phyloP scores from a whole-genome alignment of 2,797 vertebrate genomes.

The Rhinatrema bivittatum region DNA sequence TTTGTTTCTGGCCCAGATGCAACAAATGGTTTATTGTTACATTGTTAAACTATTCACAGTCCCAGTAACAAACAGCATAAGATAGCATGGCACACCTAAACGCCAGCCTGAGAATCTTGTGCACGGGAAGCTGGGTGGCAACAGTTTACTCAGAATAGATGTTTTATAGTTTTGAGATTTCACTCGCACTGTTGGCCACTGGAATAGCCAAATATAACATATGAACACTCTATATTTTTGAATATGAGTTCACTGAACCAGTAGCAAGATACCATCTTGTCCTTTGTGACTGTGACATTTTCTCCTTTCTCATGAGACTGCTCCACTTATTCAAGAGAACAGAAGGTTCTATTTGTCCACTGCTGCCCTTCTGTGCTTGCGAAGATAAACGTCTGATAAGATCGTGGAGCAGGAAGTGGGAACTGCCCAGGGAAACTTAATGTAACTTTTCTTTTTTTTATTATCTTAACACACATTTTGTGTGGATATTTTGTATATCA shows the following conservation, averaged over 20 bases:
- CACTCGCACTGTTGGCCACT: conserved; percentile 25
- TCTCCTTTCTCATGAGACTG: conserved; percentile 45
- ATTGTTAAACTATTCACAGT: too few species aligned
- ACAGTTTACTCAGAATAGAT: neutral
- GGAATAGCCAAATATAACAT: conserved; percentile 48
- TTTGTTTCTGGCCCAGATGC: too few species aligned
- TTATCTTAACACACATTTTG: neutral
- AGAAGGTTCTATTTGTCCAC: conserved; percentile 22
- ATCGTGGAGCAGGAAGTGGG: conserved; percentile 34
- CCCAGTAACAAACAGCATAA: too few species aligned
- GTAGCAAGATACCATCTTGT: conserved; percentile 55
- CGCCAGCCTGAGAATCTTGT: too few species aligned
- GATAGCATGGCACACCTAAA: too few species aligned
- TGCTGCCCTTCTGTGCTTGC: conserved; percentile 30
- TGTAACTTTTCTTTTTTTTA: conserved; percentile 15
- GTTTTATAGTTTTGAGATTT: conserved; percentile 33
- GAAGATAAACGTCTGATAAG: conserved; percentile 53
- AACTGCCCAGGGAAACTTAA: conserved; percentile 34
- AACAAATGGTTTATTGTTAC: too few species aligned
- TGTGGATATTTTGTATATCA: too few species aligned
- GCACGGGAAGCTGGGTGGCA: neutral
- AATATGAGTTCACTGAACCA: conserved; percentile 45
- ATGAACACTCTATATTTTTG: too few species aligned
- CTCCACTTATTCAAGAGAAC: conserved; percentile 37
- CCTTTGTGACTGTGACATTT: conserved; percentile 64